Evolutionary conservation across 2,113 vertebrate species (phyloP), one percentile per base, ranked within the genome.

Genomic region (Polypterus senegalus): DNA sequence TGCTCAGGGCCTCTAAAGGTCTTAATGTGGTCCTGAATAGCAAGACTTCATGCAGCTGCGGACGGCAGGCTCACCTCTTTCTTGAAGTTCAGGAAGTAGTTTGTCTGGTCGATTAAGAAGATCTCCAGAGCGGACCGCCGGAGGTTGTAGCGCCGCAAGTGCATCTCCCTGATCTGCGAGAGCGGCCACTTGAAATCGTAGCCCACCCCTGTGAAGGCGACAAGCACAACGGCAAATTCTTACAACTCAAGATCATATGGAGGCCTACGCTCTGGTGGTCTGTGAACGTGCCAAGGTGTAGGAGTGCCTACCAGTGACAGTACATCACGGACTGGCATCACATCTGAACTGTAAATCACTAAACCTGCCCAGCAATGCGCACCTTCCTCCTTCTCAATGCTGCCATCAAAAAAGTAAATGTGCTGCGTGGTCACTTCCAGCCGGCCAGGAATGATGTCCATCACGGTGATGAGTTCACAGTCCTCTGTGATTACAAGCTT

Each of bases 101-200:
- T 98, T 64, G 91, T 97, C 71, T 98, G 96, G 71, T 98, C 96
- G 6, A 91, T 90, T 67, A 97, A 92, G 81, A 98, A 97, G 75
- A 98, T 92, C 77, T 98, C 96, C 73, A 98, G 77, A 59, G 96
- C 96, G 0, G 96, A 97, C 66, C 94, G 92, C 0, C 92, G 90
- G 60, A 98, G 81, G 66, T 98, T 98, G 61, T 96, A 98, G 46
- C 96, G 82, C 47, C 94, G 84, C 63, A 97, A 81, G 73, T 97
- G 92, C 69, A 98, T 89, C 78, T 98, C 94, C 69, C 93, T 78
- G 74, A 98, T 88, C 80, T 96, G 92, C 64, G 89, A 89, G 69
- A 97, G 88, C 1, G 91, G 91, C 91, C 94, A 98, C 72, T 96
- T 97, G 74, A 98, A 98, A 87, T 98, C 94, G 67, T 92, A 91